Percentiles rank a stretch among this genome's conserved stretches.
phyloP scores from a whole-genome alignment of 2,113 vertebrate genomes.

The Verasper variegatus region DNA sequence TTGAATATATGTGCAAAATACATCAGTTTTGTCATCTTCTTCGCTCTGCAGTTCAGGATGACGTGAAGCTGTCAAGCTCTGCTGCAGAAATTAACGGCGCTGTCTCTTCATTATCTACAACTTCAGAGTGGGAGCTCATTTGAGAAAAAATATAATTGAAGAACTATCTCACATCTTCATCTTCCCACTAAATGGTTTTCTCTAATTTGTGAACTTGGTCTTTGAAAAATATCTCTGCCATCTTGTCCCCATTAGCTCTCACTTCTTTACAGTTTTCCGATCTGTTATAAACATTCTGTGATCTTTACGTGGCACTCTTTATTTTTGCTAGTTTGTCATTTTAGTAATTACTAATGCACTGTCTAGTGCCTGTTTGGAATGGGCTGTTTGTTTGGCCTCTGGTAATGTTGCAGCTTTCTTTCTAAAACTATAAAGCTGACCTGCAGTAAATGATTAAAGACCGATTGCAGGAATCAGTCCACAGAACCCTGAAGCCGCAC shows the following conservation, averaged over 20 bases:
- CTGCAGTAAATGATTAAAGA: neutral
- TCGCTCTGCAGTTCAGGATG: constrained; percentile 28
- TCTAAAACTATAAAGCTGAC: neutral
- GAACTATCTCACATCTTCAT: constrained; percentile 50
- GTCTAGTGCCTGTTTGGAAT: neutral
- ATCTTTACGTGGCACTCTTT: constrained; percentile 10
- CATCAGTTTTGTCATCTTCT: constrained; percentile 34
- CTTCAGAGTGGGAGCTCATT: constrained; percentile 31
- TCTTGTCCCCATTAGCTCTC: constrained; percentile 13
- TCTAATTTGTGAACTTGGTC: constrained; percentile 33
- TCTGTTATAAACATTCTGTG: constrained; percentile 28
- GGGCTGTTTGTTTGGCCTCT: neutral
- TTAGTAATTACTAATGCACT: neutral
- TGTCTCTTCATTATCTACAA: constrained; percentile 44
- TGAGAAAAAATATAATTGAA: constrained; percentile 23
- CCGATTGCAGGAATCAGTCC: neutral
- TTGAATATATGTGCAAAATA: constrained; percentile 29
- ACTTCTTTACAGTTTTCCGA: constrained; percentile 10
- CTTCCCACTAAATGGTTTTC: constrained; percentile 39
- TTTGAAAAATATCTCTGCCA: constrained; percentile 22
- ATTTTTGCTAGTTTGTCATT: constrained; percentile 13
- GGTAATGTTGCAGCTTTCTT: neutral
- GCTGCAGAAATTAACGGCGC: constrained; percentile 26
- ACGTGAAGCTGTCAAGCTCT: constrained; percentile 35
- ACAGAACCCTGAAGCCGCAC: too few species aligned